Evolutionary conservation across 1,140 invertebrate species (phyloP), one percentile per base, ranked within the genome.

Genomic region (Muscidifurax raptorellus): DNA sequence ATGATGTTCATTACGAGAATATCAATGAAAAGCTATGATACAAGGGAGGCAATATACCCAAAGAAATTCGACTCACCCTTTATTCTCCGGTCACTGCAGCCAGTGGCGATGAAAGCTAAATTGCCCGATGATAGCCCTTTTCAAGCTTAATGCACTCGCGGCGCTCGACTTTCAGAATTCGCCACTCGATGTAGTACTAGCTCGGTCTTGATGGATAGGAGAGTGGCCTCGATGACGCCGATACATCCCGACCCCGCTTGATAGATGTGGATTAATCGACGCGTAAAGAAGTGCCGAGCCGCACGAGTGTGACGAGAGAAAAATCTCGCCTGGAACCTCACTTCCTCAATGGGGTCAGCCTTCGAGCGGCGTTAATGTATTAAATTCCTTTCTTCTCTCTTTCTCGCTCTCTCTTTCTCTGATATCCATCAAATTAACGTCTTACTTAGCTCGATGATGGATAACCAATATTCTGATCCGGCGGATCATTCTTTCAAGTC

Each of bases 201-300:
- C 13, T 13, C 12, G 2, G 52, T 76, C 47, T 75, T 80, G 78
- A 84, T 84, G 36, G 83, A 80, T 80, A 80, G 67, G 27, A 81
- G 74, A 81, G 69, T 77, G 83, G 78, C 64, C 47, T 71, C 40
- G 79, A 85, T 85, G 52, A 79, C 72, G 79, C 67, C 64, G 64
- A 85, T 84, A 80, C 67, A 80, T 76, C 27, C 27, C 18, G 2
- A 6, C 44, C 15, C 52, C 52, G 32, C 66, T 77, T 67, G 72
- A 81, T 85, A 44, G 79, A 81, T 81, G 83, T 76, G 72, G 83
- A 85, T 85, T 80, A 64, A 85, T 85, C 40, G 72, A 27, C n/a
- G 36, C 3, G 77, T 44, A 74, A 77, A 80, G 72, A 81, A 81
- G 77, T 74, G 69, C 77, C 80, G 77, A 79, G 76, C 76, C 25